These are phyloP conservation scores for Hyppa rectilinea DNA, from an alignment of 2,888 invertebrate genomes.

Conservation along the genomic window DNA sequence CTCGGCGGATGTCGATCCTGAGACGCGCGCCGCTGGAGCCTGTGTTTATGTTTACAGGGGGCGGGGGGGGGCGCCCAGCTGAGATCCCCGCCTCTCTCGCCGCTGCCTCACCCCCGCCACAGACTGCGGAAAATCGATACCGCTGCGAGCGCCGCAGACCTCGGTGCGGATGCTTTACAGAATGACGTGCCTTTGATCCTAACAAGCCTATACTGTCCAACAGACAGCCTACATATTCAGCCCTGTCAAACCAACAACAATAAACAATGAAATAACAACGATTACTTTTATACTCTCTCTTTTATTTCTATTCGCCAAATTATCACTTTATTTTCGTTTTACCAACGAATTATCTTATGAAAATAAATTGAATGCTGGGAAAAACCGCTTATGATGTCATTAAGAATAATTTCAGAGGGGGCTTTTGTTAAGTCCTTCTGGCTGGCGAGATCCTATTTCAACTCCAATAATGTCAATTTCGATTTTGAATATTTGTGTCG, in stretches of 20 bases:
- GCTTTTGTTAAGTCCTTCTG: constrained; percentile 71
- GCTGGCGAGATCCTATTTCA: constrained; percentile 72
- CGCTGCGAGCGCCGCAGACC: constrained; percentile 81
- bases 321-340: constrained; percentile 73
- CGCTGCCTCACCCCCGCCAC: constrained; percentile 62
- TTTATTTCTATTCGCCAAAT: constrained; percentile 54
- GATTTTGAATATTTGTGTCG: constrained; percentile 65
- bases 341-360: constrained; percentile 76
- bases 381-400: constrained; percentile 80
- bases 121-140: constrained; percentile 88
- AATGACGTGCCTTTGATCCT: constrained; percentile 75
- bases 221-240: constrained; percentile 27
- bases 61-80: constrained; percentile 82
- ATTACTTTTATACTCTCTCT: constrained; percentile 27
- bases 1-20: constrained; percentile 87
- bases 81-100: constrained; percentile 75
- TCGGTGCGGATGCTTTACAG: constrained; percentile 73
- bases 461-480: constrained; percentile 72
- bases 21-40: constrained; percentile 72
- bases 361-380: constrained; percentile 78
- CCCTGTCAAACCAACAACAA: constrained; percentile 21
- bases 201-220: constrained; percentile 65
- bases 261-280: constrained; percentile 51
- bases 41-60: constrained; percentile 89
- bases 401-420: constrained; percentile 73